A percentile compares a stretch with the other conserved stretches of the same genome.
Evolutionary conservation across 1,140 invertebrate genomes (phyloP).

Genomic region (Drosophila ambigua): DNA sequence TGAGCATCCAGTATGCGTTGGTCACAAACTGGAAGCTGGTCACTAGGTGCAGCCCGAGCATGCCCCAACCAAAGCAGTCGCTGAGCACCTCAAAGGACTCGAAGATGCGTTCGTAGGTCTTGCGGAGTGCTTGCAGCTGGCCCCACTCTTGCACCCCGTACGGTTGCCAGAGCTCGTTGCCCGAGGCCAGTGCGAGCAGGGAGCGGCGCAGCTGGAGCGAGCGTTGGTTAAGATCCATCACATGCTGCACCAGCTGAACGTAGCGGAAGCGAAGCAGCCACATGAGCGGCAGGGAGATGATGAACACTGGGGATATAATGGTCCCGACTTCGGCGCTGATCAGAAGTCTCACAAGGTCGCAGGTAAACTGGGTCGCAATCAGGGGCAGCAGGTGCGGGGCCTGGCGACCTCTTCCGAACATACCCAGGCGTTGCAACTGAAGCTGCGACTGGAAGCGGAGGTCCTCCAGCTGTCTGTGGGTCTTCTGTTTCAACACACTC

Average conservation of each 20-base stretch:
- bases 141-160: constrained; percentile 54
- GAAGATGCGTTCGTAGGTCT: constrained; percentile 63
- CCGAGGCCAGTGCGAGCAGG: constrained; percentile 34
- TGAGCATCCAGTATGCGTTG: constrained; percentile 70
- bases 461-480: constrained; percentile 23
- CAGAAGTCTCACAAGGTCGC: constrained; percentile 35
- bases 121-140: constrained; percentile 55
- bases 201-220: constrained; percentile 39
- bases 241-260: constrained; percentile 54
- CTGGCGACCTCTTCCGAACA: constrained; percentile 28
- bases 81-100: constrained; percentile 65
- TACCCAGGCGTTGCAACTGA: constrained; percentile 61
- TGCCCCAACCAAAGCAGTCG: constrained; percentile 72
- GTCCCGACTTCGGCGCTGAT: constrained; percentile 2
- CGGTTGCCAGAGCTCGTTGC: constrained; percentile 68
- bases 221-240: constrained; percentile 63
- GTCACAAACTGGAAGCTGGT: constrained; percentile 66
- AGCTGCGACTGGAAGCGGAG: constrained; percentile 49
- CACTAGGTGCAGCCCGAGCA: constrained; percentile 57
- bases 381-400: constrained; percentile 24
- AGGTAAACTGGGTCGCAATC: constrained; percentile 26
- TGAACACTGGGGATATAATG: constrained; percentile 43
- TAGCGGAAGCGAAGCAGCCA: constrained; percentile 58
- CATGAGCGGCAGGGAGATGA: constrained; percentile 34
- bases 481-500: constrained; percentile 39